Percentiles rank a stretch among this genome's conserved stretches.
Conservation (phyloP, 2,113 vertebrate species). For the Camelus dromedarius region DNA sequence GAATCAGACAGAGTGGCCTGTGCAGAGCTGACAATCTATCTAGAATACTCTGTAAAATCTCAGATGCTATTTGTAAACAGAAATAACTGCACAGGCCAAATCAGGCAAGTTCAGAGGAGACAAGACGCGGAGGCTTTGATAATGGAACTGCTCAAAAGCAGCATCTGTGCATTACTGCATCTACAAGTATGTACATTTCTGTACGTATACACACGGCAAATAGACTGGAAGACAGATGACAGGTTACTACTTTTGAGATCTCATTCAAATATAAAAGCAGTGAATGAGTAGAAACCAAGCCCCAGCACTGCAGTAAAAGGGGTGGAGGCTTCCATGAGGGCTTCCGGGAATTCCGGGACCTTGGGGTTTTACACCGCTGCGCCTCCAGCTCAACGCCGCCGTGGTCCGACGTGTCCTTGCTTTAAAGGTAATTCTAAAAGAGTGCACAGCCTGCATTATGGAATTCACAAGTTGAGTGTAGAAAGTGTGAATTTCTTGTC, state of each 20-base stretch:
- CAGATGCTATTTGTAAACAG: accelerated
- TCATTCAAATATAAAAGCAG: not conserved
- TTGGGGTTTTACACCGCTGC: too few relatives aligned
- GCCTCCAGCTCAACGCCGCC: not conserved
- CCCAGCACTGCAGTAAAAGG: not conserved
- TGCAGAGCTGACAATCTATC: too few relatives aligned
- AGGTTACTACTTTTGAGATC: not conserved
- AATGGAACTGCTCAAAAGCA: not conserved
- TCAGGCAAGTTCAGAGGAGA: accelerated
- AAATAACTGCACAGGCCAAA: accelerated
- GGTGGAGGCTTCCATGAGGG: not conserved
- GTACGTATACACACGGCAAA: accelerated
- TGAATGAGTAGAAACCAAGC: not conserved
- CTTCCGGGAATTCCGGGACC: not conserved
- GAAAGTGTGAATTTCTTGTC: not conserved
- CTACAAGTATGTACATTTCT: accelerated
- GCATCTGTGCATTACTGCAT: not conserved
- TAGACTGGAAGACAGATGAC: not conserved
- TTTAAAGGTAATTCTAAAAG: not conserved
- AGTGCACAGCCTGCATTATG: not conserved
- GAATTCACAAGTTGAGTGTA: not conserved
- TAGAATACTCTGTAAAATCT: not conserved
- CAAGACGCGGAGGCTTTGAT: accelerated
- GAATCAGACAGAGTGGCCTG: accelerated
- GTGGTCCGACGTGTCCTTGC: not conserved